These are phyloP conservation scores for Magallana nippona DNA, from an alignment of 2,888 invertebrate species.

Conservation along the genomic window DNA sequence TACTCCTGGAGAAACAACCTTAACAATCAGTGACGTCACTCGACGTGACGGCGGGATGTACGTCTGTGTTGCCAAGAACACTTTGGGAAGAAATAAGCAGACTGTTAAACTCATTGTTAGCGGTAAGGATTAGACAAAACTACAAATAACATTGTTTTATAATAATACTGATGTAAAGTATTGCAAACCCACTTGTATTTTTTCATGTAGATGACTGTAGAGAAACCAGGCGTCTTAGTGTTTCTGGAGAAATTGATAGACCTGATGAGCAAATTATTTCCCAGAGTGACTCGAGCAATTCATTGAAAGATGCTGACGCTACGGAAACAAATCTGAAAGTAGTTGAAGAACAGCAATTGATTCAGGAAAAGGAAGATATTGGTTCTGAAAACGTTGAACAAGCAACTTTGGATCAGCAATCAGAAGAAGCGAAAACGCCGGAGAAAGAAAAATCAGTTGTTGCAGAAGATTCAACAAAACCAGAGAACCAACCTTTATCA, in stretches of 20 bases:
- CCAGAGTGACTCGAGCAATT: neutral
- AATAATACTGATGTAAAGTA: no score
- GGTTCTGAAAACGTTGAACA: neutral
- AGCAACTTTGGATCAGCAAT: neutral
- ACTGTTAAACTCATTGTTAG: slow-evolving; percentile 34
- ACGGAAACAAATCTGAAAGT: neutral
- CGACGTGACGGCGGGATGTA: slow-evolving; percentile 53
- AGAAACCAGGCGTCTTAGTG: neutral
- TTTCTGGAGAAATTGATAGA: neutral
- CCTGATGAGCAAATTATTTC: neutral
- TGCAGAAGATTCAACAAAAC: neutral
- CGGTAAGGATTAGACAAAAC: neutral
- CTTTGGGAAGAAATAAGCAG: slow-evolving; percentile 51
- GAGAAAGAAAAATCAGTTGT: neutral
- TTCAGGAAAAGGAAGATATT: neutral
- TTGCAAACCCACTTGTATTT: neutral
- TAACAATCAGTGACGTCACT: slow-evolving; percentile 46
- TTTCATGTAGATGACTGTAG: slow-evolving; percentile 1
- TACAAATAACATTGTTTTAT: no score
- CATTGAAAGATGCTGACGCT: neutral
- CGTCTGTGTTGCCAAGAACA: slow-evolving; percentile 55
- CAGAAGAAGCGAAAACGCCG: neutral
- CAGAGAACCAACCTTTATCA: neutral
- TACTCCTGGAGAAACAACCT: slow-evolving; percentile 40
- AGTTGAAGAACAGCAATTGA: neutral